These are phyloP conservation scores for Phalanger gymnotis DNA, from an alignment of 2,797 vertebrate genomes.

Conservation along the genomic window DNA sequence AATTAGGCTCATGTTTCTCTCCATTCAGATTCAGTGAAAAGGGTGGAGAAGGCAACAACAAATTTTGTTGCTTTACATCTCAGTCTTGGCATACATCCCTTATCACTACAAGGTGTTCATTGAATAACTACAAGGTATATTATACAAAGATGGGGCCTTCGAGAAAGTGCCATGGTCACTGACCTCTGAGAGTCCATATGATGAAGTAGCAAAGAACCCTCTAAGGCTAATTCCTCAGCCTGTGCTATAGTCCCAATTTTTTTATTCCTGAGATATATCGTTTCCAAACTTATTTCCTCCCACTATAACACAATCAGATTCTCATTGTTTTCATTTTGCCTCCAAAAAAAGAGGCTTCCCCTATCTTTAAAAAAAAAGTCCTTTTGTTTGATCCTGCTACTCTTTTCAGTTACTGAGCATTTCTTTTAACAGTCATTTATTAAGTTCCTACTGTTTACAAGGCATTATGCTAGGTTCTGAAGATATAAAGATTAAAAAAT, in stretches of 20 bases:
- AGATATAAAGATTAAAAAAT: background rate
- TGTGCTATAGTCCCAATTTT: background rate
- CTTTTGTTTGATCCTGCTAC: background rate
- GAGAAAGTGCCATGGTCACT: background rate
- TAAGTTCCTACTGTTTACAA: background rate
- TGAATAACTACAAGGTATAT: background rate
- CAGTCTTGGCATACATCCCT: background rate
- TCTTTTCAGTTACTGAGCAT: background rate
- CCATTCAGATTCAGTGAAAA: conserved; percentile 16
- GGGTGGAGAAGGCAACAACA: background rate
- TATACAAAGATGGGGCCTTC: background rate
- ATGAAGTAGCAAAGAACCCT: background rate
- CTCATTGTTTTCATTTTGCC: conserved; percentile 7
- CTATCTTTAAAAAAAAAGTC: background rate
- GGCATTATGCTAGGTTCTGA: background rate
- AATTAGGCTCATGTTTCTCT: background rate
- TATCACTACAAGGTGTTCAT: background rate
- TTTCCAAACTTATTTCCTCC: background rate
- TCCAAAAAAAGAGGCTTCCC: background rate
- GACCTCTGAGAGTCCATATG: background rate
- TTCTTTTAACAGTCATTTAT: background rate
- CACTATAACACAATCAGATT: background rate
- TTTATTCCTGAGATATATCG: background rate
- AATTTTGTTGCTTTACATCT: background rate
- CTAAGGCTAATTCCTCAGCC: background rate